phyloP scores from a whole-genome alignment of 1,140 invertebrate genomes.

The Sinella curviseta region DNA sequence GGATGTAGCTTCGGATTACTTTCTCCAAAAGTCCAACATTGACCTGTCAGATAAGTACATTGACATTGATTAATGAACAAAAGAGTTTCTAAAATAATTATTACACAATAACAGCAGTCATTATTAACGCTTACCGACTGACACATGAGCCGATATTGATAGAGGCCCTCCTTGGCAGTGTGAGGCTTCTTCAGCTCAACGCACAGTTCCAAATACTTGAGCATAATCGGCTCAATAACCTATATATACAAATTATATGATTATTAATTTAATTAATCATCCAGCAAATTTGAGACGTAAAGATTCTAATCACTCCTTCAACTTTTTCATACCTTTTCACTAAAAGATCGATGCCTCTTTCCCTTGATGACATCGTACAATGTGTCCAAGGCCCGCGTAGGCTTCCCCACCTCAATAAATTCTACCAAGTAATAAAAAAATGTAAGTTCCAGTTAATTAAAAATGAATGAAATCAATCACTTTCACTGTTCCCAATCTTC shows the following conservation, averaged over 20 bases:
- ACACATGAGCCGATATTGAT: slow-evolving; percentile 98
- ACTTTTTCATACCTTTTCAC: slow-evolving; percentile 64
- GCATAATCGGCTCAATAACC: slow-evolving; percentile 98
- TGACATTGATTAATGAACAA: too few species aligned
- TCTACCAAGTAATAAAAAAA: slow-evolving; percentile 66
- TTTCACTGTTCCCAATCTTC: too few species aligned
- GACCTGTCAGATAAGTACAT: slow-evolving; percentile 63
- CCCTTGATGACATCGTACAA: slow-evolving; percentile 98
- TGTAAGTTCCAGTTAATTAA: too few species aligned
- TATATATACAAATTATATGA: too few species aligned
- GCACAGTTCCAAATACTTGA: slow-evolving; percentile 96
- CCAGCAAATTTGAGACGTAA: slow-evolving; percentile 53
- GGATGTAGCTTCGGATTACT: slow-evolving; percentile 88
- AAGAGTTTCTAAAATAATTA: too few species aligned
- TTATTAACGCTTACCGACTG: slow-evolving; percentile 91
- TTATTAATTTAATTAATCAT: too few species aligned
- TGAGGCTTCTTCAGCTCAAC: slow-evolving; percentile 97
- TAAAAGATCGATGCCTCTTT: slow-evolving; percentile 94
- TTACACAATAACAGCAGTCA: too few species aligned
- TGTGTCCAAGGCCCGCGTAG: slow-evolving; percentile 93
- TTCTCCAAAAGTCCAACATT: slow-evolving; percentile 93
- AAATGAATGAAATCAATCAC: too few species aligned
- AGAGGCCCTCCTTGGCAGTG: slow-evolving; percentile 97
- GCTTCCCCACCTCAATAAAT: slow-evolving; percentile 91
- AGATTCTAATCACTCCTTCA: too few species aligned